Evolutionary conservation across 2,113 vertebrate species (phyloP).

Genomic region (Pygoscelis adeliae): DNA sequence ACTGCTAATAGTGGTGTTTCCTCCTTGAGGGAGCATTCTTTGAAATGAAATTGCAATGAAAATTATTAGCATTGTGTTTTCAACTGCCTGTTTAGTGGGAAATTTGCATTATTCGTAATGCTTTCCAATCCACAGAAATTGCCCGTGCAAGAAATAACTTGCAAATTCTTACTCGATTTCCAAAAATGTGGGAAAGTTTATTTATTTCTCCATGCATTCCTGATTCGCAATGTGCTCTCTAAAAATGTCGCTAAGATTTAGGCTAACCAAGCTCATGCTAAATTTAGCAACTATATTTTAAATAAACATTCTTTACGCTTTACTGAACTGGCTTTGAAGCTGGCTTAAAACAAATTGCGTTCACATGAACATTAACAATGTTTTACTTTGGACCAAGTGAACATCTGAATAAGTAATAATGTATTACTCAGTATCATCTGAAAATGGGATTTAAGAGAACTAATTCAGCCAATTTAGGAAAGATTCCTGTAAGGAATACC

Average conservation of each 20-base stretch:
- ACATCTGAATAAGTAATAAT: conserved; percentile 48
- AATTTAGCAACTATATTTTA: conserved; percentile 85
- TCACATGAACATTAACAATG: conserved; percentile 21
- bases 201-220: conserved; percentile 97
- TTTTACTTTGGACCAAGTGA: conserved; percentile 12
- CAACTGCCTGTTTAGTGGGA: neutral
- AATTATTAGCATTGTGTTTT: neutral
- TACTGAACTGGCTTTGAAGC: conserved; percentile 61
- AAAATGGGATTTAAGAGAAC: conserved; percentile 10
- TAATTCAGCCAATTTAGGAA: neutral
- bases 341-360: neutral
- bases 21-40: neutral
- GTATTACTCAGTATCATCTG: neutral
- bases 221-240: conserved; percentile 86
- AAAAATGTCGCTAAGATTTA: conserved; percentile 75
- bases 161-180: conserved; percentile 77
- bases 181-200: conserved; percentile 93
- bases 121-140: neutral
- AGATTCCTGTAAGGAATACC: neutral
- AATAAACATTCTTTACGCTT: conserved; percentile 78
- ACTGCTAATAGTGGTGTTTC: neutral
- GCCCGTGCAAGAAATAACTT: conserved; percentile 78
- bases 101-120: neutral
- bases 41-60: neutral
- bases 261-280: conserved; percentile 80